phyloP scores from a whole-genome alignment of 2,888 invertebrate genomes.

The Dasysyrphus tricinctus region DNA sequence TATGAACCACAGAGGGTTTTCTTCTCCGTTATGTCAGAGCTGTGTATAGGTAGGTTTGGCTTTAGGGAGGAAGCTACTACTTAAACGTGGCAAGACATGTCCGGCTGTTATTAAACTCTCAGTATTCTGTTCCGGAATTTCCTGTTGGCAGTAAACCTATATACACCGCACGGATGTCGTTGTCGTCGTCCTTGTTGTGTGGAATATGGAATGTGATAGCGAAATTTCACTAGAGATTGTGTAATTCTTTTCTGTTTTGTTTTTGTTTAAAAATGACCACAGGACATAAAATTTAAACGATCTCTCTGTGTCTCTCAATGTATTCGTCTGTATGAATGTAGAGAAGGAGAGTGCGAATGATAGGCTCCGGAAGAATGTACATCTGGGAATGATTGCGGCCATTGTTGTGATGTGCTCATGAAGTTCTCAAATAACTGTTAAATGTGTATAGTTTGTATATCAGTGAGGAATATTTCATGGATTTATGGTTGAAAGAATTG shows the following conservation, averaged over 20 bases:
- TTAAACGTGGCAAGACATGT: conserved; percentile 74
- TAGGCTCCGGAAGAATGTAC: conserved; percentile 39
- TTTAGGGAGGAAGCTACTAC: conserved; percentile 70
- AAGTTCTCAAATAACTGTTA: conserved; percentile 44
- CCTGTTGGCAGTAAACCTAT: conserved; percentile 50
- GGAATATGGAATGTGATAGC: conserved; percentile 56
- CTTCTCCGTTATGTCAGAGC: conserved; percentile 2
- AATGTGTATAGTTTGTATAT: conserved; percentile 5
- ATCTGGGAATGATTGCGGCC: conserved; percentile 54
- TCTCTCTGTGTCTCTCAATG: conserved; percentile 17
- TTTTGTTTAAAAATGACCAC: conserved; percentile 64
- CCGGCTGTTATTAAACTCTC: conserved; percentile 73
- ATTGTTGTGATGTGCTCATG: conserved; percentile 36
- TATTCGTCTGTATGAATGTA: not conserved
- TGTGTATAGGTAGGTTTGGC: conserved; percentile 44
- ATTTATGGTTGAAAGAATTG: conserved; percentile 27
- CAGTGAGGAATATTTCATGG: conserved; percentile 8
- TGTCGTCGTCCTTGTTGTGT: conserved; percentile 28
- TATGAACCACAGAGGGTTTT: conserved; percentile 33
- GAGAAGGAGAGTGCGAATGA: conserved; percentile 37
- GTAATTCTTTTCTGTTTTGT: conserved; percentile 8
- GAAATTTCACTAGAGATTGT: conserved; percentile 46
- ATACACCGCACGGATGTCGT: conserved; percentile 44
- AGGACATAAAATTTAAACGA: conserved; percentile 67
- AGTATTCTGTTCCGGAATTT: conserved; percentile 70